Evolutionary conservation across 35 echinoderm and acorn worm species (phyloP).

Genomic region (Nesometra sesokonis): DNA sequence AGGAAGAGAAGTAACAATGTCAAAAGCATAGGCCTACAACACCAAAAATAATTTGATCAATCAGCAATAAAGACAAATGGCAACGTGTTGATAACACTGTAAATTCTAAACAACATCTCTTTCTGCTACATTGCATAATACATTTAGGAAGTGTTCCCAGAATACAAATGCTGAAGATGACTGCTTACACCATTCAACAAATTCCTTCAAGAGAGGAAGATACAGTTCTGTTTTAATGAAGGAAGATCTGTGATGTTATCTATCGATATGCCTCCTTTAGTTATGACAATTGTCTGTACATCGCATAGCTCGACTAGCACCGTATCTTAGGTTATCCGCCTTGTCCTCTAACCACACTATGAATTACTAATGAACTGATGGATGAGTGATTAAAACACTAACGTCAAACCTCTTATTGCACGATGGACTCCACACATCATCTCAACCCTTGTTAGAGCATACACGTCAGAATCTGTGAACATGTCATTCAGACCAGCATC

Average conservation of each 20-base stretch:
- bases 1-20: constrained; percentile 9
- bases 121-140: background rate
- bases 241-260: background rate
- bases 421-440: background rate
- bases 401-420: background rate
- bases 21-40: background rate
- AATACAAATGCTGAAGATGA: background rate
- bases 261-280: background rate
- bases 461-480: background rate
- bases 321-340: background rate
- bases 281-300: background rate
- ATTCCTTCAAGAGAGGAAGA: background rate
- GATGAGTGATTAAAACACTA: background rate
- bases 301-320: background rate
- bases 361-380: background rate
- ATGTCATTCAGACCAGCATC: background rate
- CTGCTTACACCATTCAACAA: background rate
- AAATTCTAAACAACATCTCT: constrained; percentile 2
- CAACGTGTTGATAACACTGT: background rate
- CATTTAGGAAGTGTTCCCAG: background rate
- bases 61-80: constrained; percentile 7
- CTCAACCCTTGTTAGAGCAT: background rate
- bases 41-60: constrained; percentile 9
- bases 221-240: background rate
- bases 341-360: background rate